A percentile compares a stretch with the other conserved stretches of the same genome.
phyloP scores from a whole-genome alignment of 1,140 invertebrate genomes.

The Nasonia vitripennis region DNA sequence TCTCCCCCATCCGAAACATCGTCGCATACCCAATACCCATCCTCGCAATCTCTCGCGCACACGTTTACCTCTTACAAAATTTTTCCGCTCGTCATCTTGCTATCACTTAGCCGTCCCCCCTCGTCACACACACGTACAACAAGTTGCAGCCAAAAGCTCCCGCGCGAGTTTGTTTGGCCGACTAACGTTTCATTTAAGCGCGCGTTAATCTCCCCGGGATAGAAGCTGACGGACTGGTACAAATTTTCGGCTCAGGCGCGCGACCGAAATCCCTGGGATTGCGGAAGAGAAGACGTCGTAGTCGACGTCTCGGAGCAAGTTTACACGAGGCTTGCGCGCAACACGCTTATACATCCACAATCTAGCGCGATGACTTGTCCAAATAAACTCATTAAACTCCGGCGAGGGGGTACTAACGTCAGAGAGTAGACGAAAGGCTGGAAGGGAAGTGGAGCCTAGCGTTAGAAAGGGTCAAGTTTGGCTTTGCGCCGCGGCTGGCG shows the following conservation, averaged over 20 bases:
- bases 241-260: constrained; percentile 16
- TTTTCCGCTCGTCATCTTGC: neutral
- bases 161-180: neutral
- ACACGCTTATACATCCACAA: constrained; percentile 26
- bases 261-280: constrained; percentile 25
- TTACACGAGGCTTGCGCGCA: neutral
- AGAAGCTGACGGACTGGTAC: neutral
- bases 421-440: neutral
- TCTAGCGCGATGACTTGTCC: constrained; percentile 32
- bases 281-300: neutral
- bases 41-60: neutral
- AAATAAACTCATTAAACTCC: constrained; percentile 42
- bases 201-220: constrained; percentile 5
- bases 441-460: neutral
- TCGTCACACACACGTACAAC: too few relatives aligned
- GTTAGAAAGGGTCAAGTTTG: neutral
- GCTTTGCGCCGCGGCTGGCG: neutral
- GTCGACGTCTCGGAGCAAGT: neutral
- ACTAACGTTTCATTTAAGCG: constrained; percentile 11
- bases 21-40: neutral
- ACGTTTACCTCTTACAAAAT: neutral
- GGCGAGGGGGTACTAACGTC: neutral
- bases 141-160: neutral
- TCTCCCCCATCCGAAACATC: too few relatives aligned
- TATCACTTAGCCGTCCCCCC: neutral